A percentile compares a stretch with the other conserved stretches of the same genome.
phyloP scores from a whole-genome alignment of 1,140 invertebrate genomes.

The Calliphora vicina region DNA sequence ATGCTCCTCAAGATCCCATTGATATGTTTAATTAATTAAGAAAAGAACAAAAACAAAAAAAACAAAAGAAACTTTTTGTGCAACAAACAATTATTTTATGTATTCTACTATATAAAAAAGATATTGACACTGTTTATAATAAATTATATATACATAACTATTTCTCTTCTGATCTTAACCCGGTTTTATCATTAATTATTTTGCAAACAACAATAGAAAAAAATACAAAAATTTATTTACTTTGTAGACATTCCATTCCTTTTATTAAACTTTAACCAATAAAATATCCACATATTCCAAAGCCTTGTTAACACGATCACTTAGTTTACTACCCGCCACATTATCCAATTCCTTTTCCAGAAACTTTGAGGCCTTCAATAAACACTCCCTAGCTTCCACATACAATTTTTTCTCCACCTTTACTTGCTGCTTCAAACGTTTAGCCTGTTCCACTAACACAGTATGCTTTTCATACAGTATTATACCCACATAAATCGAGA shows the following conservation, averaged over 20 bases:
- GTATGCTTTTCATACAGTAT: slow-evolving; percentile 71
- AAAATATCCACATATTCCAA: slow-evolving; percentile 35
- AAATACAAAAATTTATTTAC: too few relatives aligned
- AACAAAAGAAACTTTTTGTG: background rate
- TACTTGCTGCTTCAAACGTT: slow-evolving; percentile 6
- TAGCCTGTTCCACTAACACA: slow-evolving; percentile 27
- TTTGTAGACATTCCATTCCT: background rate
- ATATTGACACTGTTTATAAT: background rate
- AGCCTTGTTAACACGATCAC: slow-evolving; percentile 40
- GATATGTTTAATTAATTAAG: slow-evolving; percentile 37
- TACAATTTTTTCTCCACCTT: background rate
- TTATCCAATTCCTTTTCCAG: slow-evolving; percentile 54
- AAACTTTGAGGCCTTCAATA: slow-evolving; percentile 39
- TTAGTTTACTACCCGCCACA: slow-evolving; percentile 55
- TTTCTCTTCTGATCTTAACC: background rate
- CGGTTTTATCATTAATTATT: background rate
- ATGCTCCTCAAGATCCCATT: slow-evolving; percentile 82
- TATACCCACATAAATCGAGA: slow-evolving; percentile 76
- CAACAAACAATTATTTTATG: background rate
- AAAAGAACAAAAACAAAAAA: background rate
- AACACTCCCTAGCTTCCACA: slow-evolving; percentile 22
- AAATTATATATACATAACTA: background rate
- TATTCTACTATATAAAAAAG: background rate
- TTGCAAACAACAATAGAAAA: too few relatives aligned
- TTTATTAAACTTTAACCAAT: slow-evolving; percentile 3